phyloP scores from a whole-genome alignment of 2,888 invertebrate species.

The Drosophila lacicola region DNA sequence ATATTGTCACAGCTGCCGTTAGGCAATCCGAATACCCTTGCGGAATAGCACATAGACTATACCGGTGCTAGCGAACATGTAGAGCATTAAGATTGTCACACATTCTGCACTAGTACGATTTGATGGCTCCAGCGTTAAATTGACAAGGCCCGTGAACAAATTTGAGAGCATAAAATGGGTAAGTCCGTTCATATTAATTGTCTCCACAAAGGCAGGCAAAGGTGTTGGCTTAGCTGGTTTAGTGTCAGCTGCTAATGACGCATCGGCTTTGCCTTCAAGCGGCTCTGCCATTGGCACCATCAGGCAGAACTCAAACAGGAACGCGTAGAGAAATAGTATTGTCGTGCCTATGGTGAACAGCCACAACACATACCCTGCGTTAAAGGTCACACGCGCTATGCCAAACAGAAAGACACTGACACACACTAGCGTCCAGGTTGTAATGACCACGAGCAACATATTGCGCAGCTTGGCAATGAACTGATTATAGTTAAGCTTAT shows the following conservation, averaged over 20 bases:
- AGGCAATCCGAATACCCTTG: slow-evolving; percentile 75
- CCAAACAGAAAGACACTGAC: slow-evolving; percentile 86
- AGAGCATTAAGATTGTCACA: slow-evolving; percentile 87
- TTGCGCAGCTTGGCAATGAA: slow-evolving; percentile 70
- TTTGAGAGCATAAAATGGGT: slow-evolving; percentile 94
- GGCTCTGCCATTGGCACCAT: not conserved
- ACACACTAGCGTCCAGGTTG: slow-evolving; percentile 86
- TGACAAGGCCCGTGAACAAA: slow-evolving; percentile 93
- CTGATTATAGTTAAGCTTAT: slow-evolving; percentile 67
- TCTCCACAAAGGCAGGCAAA: slow-evolving; percentile 86
- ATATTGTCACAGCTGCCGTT: slow-evolving; percentile 6
- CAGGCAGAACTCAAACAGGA: slow-evolving; percentile 84
- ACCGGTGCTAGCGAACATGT: slow-evolving; percentile 86
- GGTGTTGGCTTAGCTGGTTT: slow-evolving; percentile 53
- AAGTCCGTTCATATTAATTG: slow-evolving; percentile 93
- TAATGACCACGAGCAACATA: slow-evolving; percentile 65
- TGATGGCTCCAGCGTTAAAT: slow-evolving; percentile 89
- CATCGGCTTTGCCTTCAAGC: not conserved
- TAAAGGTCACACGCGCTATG: slow-evolving; percentile 93
- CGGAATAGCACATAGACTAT: slow-evolving; percentile 71
- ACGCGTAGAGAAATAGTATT: slow-evolving; percentile 88
- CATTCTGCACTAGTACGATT: slow-evolving; percentile 84
- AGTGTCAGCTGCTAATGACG: no score
- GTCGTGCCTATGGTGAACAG: slow-evolving; percentile 88
- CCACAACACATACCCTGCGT: slow-evolving; percentile 92